Percentiles rank a stretch among this genome's conserved stretches.
Conservation (phyloP, 2,888 invertebrate species). For the Tenthredo mesomela region DNA sequence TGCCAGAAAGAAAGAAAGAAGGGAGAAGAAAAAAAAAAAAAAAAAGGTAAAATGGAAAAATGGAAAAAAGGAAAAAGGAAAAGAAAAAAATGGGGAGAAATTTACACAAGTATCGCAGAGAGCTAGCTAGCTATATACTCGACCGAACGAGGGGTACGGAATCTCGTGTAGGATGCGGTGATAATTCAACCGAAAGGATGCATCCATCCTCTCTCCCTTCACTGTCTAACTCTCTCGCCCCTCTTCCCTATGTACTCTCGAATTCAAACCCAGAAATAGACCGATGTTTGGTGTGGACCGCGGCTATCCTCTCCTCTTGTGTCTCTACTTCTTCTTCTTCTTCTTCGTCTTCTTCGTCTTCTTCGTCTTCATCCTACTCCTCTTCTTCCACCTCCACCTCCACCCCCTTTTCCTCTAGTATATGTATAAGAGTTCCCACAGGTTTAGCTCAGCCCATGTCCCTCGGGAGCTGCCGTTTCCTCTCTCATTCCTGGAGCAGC, state of each 20-base stretch:
- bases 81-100: constrained; percentile 54
- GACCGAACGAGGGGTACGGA: constrained; percentile 28
- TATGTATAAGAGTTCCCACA: constrained; percentile 41
- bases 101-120: constrained; percentile 5
- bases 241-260: constrained; percentile 42
- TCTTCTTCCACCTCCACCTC: not conserved
- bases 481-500: constrained; percentile 47
- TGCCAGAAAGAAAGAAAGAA: constrained; percentile 8
- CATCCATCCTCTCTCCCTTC: constrained; percentile 68
- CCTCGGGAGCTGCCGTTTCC: constrained; percentile 66
- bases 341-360: not conserved
- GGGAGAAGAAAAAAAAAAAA: not conserved
- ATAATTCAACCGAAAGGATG: constrained; percentile 76
- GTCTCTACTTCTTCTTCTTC: constrained; percentile 21
- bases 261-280: constrained; percentile 66
- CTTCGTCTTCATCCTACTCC: not conserved
- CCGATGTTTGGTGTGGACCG: constrained; percentile 54
- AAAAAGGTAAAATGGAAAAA: constrained; percentile 50
- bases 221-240: constrained; percentile 52
- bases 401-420: not conserved
- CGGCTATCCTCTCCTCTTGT: constrained; percentile 55
- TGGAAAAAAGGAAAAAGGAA: constrained; percentile 31
- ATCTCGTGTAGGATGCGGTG: constrained; percentile 61
- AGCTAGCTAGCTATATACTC: not conserved
- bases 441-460: constrained; percentile 55